Percentiles rank a stretch among this genome's conserved stretches.
These are phyloP conservation scores for Vannuccia rotundouncinata DNA, from an alignment of 2,888 invertebrate genomes.

Conservation along the genomic window DNA sequence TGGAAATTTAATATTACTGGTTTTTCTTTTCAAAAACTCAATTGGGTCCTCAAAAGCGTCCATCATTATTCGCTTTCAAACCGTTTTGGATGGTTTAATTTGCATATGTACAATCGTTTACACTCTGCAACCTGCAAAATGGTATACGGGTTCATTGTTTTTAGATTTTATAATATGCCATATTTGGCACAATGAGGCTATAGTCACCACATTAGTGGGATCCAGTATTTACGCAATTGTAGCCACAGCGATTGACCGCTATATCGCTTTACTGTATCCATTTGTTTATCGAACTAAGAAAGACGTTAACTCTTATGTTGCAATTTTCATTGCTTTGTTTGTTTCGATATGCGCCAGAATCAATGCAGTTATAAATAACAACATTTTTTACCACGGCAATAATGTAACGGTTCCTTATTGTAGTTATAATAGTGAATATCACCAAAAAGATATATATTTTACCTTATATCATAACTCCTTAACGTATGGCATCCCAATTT, in stretches of 20 bases:
- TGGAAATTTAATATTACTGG: neutral
- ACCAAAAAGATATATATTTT: neutral
- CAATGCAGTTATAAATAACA: neutral
- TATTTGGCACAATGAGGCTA: neutral
- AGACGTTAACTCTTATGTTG: neutral
- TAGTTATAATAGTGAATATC: neutral
- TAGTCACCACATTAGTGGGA: neutral
- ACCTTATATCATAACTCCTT: no score
- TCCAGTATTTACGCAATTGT: neutral
- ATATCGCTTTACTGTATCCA: neutral
- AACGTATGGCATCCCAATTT: neutral
- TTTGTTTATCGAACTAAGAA: neutral
- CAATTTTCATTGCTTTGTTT: neutral
- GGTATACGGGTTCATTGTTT: neutral
- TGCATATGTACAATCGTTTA: neutral
- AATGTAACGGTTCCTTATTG: neutral
- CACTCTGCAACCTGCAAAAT: neutral
- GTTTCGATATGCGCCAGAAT: neutral
- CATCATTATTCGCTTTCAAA: neutral
- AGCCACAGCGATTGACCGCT: neutral
- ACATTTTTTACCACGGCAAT: neutral
- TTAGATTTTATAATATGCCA: neutral
- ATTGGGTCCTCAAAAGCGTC: neutral
- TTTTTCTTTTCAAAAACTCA: neutral
- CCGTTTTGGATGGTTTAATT: neutral